phyloP scores from a whole-genome alignment of 2,888 invertebrate genomes.

The Choristoneura rosaceana region DNA sequence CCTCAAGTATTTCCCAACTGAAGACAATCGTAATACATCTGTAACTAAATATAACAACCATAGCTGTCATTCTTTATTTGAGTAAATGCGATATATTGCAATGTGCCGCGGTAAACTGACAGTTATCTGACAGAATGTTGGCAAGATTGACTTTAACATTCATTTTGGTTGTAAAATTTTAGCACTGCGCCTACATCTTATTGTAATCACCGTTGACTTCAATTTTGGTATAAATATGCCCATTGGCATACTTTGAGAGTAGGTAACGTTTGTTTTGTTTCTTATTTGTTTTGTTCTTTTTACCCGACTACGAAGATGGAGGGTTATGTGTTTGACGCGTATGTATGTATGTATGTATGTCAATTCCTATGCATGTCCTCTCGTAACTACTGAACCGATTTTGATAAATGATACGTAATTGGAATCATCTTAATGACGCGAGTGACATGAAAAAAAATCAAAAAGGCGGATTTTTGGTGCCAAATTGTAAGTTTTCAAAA shows the following conservation, averaged over 20 bases:
- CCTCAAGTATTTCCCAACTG: slow-evolving; percentile 15
- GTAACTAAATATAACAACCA: slow-evolving; percentile 35
- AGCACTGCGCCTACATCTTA: slow-evolving; percentile 59
- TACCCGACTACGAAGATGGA: no score
- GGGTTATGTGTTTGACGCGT: no score
- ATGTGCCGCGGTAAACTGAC: slow-evolving; percentile 29
- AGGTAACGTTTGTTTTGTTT: neutral
- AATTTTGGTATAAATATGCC: slow-evolving; percentile 1
- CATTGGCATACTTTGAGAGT: slow-evolving; percentile 1
- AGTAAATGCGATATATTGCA: slow-evolving; percentile 39
- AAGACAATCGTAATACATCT: slow-evolving; percentile 29
- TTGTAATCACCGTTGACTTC: slow-evolving; percentile 1
- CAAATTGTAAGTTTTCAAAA: no score
- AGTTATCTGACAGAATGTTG: slow-evolving; percentile 42
- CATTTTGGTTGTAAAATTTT: slow-evolving; percentile 62
- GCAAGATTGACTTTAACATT: slow-evolving; percentile 43
- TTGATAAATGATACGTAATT: no score
- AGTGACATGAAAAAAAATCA: no score
- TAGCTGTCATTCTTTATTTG: slow-evolving; percentile 41
- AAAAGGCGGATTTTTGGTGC: no score
- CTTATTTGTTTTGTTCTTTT: no score
- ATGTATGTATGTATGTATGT: no score
- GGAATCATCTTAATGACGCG: no score
- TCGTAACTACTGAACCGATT: no score
- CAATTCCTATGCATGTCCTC: no score